Evolutionary conservation across 2,888 invertebrate genomes (phyloP).

Genomic region (Mimumesa dahlbomi): DNA sequence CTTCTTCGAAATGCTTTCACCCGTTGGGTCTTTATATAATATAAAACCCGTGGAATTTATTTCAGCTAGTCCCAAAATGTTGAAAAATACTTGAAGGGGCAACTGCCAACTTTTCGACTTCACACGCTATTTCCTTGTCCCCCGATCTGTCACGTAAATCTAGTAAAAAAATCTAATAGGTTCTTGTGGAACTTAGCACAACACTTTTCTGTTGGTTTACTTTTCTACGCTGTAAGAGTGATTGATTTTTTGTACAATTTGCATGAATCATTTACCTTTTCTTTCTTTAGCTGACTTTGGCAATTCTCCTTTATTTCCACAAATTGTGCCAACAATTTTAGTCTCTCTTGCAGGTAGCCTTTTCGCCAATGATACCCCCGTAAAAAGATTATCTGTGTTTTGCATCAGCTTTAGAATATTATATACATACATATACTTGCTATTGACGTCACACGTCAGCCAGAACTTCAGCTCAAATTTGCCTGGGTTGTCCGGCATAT

Average conservation of each 20-base stretch:
- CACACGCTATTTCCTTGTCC: slow-evolving; percentile 21
- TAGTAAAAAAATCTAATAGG: background rate
- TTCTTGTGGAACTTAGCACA: slow-evolving; percentile 5
- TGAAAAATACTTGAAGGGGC: too few species aligned
- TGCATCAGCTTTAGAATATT: too few species aligned
- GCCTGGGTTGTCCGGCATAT: too few species aligned
- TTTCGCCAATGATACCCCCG: slow-evolving; percentile 7
- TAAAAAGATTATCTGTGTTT: background rate
- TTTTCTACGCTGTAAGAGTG: slow-evolving; percentile 10
- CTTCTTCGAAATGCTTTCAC: slow-evolving; percentile 15
- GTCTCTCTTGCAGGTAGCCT: too few species aligned
- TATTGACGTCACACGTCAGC: too few species aligned
- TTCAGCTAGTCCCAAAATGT: slow-evolving; percentile 17
- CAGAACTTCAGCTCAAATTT: too few species aligned
- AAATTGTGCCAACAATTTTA: background rate
- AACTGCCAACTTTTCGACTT: slow-evolving; percentile 15
- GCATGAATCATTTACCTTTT: slow-evolving; percentile 8
- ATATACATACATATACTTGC: too few species aligned
- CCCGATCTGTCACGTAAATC: slow-evolving; percentile 1
- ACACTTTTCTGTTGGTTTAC: background rate
- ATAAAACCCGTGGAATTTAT: slow-evolving; percentile 15
- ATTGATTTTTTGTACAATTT: slow-evolving; percentile 13
- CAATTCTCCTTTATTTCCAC: slow-evolving; percentile 4
- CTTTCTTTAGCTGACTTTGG: slow-evolving; percentile 14
- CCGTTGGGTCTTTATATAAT: slow-evolving; percentile 16